phyloP scores from a whole-genome alignment of 2,797 vertebrate genomes.

The Lindbergichthys nudifrons region DNA sequence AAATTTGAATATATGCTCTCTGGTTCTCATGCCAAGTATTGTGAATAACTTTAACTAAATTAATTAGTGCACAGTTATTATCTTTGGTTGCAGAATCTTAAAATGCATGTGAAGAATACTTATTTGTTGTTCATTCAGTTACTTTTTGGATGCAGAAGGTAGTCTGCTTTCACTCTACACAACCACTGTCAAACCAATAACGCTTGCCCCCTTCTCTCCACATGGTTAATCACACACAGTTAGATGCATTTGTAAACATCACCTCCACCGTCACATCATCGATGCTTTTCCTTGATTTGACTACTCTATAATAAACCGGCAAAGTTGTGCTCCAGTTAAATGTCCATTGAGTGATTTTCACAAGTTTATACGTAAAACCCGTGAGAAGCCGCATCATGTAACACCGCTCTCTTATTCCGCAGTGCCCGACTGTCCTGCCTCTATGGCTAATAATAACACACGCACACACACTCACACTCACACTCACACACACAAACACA shows the following conservation, averaged over 20 bases:
- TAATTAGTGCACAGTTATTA: background rate
- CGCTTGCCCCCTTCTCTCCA: background rate
- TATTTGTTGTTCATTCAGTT: background rate
- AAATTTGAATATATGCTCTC: background rate
- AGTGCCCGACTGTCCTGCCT: background rate
- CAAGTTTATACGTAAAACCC: background rate
- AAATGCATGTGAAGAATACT: background rate
- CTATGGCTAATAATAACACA: slow-evolving; percentile 28
- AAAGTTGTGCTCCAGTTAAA: background rate
- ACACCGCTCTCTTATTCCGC: background rate
- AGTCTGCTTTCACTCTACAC: background rate
- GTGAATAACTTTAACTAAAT: background rate
- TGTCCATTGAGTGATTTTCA: background rate
- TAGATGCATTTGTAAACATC: background rate
- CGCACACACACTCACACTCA: slow-evolving; percentile 4
- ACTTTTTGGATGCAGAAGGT: background rate
- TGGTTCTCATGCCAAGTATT: background rate
- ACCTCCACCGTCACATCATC: background rate
- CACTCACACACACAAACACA: too few relatives aligned
- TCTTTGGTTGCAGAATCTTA: background rate
- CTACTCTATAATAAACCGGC: background rate
- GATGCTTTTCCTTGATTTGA: background rate
- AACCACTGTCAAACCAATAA: background rate
- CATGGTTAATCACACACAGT: background rate
- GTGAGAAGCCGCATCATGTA: background rate